Evolutionary conservation across 2,888 invertebrate species (phyloP).

Genomic region (Lasius fuliginosus): DNA sequence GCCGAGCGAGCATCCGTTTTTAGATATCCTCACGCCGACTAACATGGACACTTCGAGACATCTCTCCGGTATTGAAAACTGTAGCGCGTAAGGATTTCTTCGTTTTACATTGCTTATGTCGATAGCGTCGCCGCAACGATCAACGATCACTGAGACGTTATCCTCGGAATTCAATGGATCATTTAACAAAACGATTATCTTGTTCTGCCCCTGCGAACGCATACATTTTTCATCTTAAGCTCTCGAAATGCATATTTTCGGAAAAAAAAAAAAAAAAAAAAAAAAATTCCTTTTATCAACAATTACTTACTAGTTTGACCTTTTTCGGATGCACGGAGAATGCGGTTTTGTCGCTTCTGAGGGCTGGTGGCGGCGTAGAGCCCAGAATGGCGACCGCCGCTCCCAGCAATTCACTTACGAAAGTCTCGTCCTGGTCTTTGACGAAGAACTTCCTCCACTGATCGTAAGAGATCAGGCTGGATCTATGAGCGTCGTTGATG

Average conservation of each 20-base stretch:
- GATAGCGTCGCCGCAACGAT: constrained; percentile 93
- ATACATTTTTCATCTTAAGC: constrained; percentile 73
- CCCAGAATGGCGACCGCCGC: constrained; percentile 93
- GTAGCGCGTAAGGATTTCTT: constrained; percentile 94
- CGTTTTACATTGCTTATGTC: constrained; percentile 92
- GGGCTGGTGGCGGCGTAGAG: constrained; percentile 70
- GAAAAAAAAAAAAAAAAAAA: background rate
- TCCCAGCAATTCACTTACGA: constrained; percentile 94
- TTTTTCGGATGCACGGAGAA: constrained; percentile 93
- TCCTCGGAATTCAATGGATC: constrained; percentile 93
- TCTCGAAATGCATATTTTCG: background rate
- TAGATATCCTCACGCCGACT: constrained; percentile 93
- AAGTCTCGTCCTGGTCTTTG: constrained; percentile 94
- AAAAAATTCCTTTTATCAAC: background rate
- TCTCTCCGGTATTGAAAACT: constrained; percentile 94
- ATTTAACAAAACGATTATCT: constrained; percentile 92
- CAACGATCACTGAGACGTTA: constrained; percentile 92
- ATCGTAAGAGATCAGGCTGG: constrained; percentile 91
- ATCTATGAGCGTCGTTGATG: constrained; percentile 90
- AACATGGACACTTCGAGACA: constrained; percentile 94
- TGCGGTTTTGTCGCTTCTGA: constrained; percentile 88
- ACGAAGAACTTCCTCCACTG: constrained; percentile 94
- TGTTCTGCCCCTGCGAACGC: constrained; percentile 91
- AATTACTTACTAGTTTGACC: constrained; percentile 90
- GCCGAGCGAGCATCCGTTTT: constrained; percentile 93